phyloP scores from a whole-genome alignment of 1,140 invertebrate species.

The Euwallacea fornicatus region DNA sequence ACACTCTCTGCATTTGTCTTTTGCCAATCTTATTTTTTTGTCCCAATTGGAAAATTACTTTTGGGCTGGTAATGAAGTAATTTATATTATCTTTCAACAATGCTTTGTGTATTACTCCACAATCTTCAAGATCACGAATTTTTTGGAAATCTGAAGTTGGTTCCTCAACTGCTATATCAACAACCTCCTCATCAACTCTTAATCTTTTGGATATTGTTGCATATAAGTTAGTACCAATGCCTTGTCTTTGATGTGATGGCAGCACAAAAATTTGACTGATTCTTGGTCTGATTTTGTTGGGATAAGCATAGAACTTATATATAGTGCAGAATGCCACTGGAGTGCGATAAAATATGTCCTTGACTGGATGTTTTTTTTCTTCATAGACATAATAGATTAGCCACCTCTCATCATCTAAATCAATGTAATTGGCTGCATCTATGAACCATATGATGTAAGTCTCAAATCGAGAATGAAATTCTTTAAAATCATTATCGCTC shows the following conservation, averaged over 20 bases:
- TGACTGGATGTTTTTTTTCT: conserved; percentile 67
- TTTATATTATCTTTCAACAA: conserved; percentile 25
- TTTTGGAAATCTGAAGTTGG: conserved; percentile 43
- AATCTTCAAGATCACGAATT: conserved; percentile 45
- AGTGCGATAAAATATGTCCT: conserved; percentile 67
- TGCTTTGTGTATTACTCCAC: conserved; percentile 28
- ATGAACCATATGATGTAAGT: conserved; percentile 95
- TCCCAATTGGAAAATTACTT: conserved; percentile 34
- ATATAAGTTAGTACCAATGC: conserved; percentile 72
- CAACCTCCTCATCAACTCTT: conserved; percentile 27
- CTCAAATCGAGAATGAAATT: conserved; percentile 83
- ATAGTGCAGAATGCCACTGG: conserved; percentile 87
- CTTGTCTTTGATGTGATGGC: conserved; percentile 85
- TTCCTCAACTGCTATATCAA: conserved; percentile 47
- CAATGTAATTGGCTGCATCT: conserved; percentile 90
- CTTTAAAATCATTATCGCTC: conserved; percentile 69
- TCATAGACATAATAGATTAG: conserved; percentile 90
- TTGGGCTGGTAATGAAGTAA: conserved; percentile 15
- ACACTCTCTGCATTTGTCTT: conserved; percentile 41
- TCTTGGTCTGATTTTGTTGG: conserved; percentile 79
- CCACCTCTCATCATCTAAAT: conserved; percentile 91
- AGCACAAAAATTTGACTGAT: conserved; percentile 90
- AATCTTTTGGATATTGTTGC: conserved; percentile 35
- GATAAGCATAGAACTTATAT: conserved; percentile 95
- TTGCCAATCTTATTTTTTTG: conserved; percentile 42